Evolutionary conservation across 2,888 invertebrate genomes (phyloP), one percentile per base, ranked within the genome.

Genomic region (Athrips mouffetella): DNA sequence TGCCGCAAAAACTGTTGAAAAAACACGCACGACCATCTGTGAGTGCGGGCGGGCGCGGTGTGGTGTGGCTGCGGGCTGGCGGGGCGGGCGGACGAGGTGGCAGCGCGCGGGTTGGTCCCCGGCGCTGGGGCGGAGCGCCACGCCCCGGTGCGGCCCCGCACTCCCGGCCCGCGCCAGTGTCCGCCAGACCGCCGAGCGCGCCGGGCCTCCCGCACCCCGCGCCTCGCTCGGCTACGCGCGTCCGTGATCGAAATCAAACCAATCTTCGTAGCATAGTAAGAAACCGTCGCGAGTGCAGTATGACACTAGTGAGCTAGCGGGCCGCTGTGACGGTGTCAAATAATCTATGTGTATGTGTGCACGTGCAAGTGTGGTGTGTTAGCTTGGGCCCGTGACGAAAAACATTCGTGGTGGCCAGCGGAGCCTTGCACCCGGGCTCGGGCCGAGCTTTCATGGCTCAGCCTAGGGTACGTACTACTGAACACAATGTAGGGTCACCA

Each of bases 371-470:
- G 87, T 82, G 79, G 80, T 80, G 86, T 85, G 84, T 83, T 84
- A 80, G 79, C 63, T 80, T 74, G 78, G 76, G 81, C 80, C 84
- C 82, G 85, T 82, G 83, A 82, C 74, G 63, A 74, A 80, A 83
- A 87, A 73, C 84, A 73, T 86, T 84, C 87, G 87, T 84, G 82
- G 88, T 88, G 86, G 89, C 88, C 85, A 88, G 88, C 81, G 88
- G 87, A 82, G 84, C 88, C 76, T 76, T 86, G 80, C 86, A 85
- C 86, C 86, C 88, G 80, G 87, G 82, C 89, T 91, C 92, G 91
- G 92, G 91, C 91, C 92, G 92, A 91, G 92, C 92, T 91, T 93
- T 91, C 92, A 94, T 94, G 94, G 94, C 94, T 92, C 94, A 94
- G 92, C 94, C 94, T 92, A 93, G 94, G 94, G 94, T 94, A 93